Percentiles rank a stretch among this genome's conserved stretches.
Conservation (phyloP, 2,797 vertebrate genomes). For the Sphenopsis melanotis region DNA sequence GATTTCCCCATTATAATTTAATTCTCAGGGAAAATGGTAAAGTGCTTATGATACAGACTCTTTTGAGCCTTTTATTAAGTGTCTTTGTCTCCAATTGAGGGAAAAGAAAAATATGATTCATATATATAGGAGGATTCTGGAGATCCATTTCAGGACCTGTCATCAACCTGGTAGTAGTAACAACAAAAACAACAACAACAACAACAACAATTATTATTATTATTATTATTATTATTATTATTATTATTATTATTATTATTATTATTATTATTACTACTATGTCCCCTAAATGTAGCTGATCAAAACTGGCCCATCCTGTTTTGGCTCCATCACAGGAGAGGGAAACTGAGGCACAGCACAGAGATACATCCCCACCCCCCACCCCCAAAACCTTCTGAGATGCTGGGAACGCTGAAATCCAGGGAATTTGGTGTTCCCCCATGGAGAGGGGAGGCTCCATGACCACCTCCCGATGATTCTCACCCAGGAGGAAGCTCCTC, state of each 20-base stretch:
- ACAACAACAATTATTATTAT: too few relatives aligned
- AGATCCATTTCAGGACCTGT: background rate
- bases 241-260: too few relatives aligned
- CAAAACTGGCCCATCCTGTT: background rate
- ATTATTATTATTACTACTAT: background rate
- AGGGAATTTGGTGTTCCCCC: background rate
- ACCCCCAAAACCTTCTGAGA: too few relatives aligned
- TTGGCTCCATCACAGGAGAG: background rate
- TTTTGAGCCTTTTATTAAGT: background rate
- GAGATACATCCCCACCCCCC: too few relatives aligned
- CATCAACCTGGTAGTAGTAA: background rate
- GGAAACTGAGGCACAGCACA: background rate
- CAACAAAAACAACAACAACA: background rate
- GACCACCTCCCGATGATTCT: accelerated
- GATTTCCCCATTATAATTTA: background rate
- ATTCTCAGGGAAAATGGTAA: background rate
- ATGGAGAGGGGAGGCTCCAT: accelerated
- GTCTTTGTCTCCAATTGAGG: background rate
- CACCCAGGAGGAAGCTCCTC: background rate
- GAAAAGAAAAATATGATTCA: background rate
- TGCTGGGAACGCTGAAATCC: accelerated
- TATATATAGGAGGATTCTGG: background rate
- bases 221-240: too few relatives aligned
- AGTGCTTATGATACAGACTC: background rate
- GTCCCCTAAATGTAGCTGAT: background rate